phyloP scores from a whole-genome alignment of 2,113 vertebrate genomes.

The Enhydra lutris region DNA sequence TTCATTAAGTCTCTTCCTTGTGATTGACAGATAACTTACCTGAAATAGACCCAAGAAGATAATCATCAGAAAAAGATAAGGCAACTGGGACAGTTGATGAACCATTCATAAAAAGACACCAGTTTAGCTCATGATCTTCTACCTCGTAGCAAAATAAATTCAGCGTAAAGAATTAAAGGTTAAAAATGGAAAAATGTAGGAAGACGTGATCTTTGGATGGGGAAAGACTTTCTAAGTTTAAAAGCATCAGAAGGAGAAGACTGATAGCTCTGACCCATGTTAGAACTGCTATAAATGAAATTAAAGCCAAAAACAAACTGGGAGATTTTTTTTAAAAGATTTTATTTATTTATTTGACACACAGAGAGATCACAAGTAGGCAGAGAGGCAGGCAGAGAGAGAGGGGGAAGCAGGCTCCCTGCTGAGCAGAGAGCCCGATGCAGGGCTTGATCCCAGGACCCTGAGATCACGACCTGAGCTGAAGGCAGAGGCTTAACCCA shows the following conservation, averaged over 20 bases:
- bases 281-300: background rate
- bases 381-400: too few species aligned
- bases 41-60: background rate
- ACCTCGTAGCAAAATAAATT: background rate
- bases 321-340: background rate
- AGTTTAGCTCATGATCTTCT: background rate
- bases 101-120: background rate
- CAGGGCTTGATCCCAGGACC: too few species aligned
- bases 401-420: too few species aligned
- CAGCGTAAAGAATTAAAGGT: background rate
- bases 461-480: too few species aligned
- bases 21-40: background rate
- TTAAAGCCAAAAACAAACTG: background rate
- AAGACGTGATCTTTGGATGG: background rate
- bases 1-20: background rate
- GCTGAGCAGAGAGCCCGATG: too few species aligned
- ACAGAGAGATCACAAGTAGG: too few species aligned
- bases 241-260: background rate
- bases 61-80: background rate
- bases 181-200: background rate
- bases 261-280: background rate
- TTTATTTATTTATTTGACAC: too few species aligned
- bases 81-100: background rate
- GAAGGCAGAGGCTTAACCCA: too few species aligned
- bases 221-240: conserved; percentile 9